Conservation (phyloP, 2,797 vertebrate genomes). For the Sparidentex hasta region DNA sequence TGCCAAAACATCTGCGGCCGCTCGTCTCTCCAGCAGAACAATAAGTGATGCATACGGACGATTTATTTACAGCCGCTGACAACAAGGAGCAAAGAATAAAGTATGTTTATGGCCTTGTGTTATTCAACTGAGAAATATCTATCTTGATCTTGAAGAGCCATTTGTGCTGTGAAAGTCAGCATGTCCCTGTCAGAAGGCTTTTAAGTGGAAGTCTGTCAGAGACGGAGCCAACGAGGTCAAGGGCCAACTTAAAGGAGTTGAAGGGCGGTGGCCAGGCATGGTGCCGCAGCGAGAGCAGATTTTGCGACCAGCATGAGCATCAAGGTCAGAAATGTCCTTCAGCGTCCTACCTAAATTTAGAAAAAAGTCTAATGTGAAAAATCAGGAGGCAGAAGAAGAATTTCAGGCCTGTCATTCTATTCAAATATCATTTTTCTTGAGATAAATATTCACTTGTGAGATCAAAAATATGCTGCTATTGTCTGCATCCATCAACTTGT, state of each 20-base stretch:
- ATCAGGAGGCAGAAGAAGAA: neutral
- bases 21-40: conserved; percentile 48
- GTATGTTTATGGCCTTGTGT: conserved; percentile 15
- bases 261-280: conserved; percentile 10
- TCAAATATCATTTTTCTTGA: neutral
- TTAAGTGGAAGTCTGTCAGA: conserved; percentile 42
- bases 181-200: conserved; percentile 51
- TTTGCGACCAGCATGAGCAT: conserved; percentile 4
- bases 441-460: conserved; percentile 5
- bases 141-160: neutral
- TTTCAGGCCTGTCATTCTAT: conserved; percentile 1
- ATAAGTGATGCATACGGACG: conserved; percentile 26
- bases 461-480: neutral
- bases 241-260: conserved; percentile 44
- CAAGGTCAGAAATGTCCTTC: neutral
- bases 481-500: neutral
- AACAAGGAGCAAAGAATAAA: conserved; percentile 31
- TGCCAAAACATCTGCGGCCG: conserved; percentile 70
- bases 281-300: conserved; percentile 14
- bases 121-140: conserved; percentile 32
- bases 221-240: conserved; percentile 53
- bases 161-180: conserved; percentile 50
- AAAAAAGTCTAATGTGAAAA: conserved; percentile 13
- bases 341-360: conserved; percentile 4
- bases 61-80: conserved; percentile 37